phyloP scores from a whole-genome alignment of 2,113 vertebrate genomes.

The Pollimyrus isidori region DNA sequence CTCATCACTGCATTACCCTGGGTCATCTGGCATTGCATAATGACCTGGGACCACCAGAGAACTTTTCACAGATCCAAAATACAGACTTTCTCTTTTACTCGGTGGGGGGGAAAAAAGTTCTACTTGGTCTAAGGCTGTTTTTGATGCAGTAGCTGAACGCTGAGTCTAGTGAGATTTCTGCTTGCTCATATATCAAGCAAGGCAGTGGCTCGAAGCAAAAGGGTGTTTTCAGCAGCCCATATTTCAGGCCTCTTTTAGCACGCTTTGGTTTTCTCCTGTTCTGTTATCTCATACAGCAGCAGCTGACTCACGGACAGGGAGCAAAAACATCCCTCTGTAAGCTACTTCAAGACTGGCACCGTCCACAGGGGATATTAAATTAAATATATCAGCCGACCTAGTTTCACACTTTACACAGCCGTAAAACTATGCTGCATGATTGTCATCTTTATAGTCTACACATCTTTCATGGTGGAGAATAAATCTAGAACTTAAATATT shows the following conservation, averaged over 20 bases:
- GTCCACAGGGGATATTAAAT: slow-evolving; percentile 40
- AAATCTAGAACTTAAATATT: slow-evolving; percentile 33
- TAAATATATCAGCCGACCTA: slow-evolving; percentile 25
- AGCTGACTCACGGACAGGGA: slow-evolving; percentile 20
- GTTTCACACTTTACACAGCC: slow-evolving; percentile 20
- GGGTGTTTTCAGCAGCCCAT: neutral
- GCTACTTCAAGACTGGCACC: slow-evolving; percentile 19
- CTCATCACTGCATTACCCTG: neutral
- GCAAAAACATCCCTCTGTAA: slow-evolving; percentile 27
- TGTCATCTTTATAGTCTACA: slow-evolving; percentile 41
- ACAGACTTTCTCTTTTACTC: slow-evolving; percentile 4
- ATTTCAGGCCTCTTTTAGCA: neutral
- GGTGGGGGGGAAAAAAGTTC: neutral
- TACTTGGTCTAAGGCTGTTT: neutral
- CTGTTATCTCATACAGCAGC: neutral
- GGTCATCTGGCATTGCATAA: neutral
- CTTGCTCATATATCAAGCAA: neutral
- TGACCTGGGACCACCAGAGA: neutral
- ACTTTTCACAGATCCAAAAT: neutral
- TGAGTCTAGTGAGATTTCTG: neutral
- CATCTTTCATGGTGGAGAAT: slow-evolving; percentile 29
- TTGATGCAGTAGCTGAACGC: neutral
- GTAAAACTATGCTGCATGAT: slow-evolving; percentile 34
- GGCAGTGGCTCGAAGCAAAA: neutral
- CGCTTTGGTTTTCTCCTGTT: neutral